Evolutionary conservation across 2,113 vertebrate species (phyloP).

Genomic region (Forbesichthys papilliferus): DNA sequence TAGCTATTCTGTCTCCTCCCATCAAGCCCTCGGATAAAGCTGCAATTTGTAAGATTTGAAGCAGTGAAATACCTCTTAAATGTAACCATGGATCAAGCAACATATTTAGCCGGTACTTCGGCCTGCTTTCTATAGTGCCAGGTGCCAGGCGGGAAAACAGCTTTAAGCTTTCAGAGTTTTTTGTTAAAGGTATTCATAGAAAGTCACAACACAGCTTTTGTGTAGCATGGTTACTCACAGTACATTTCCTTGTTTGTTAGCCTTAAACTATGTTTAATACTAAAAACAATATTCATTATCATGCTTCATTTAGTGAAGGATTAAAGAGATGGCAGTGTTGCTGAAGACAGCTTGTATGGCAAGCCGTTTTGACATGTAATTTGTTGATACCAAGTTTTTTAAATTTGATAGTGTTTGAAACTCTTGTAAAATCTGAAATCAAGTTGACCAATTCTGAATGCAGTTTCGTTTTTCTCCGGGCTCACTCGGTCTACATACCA

Average conservation of each 20-base stretch:
- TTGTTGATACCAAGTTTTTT: too few species aligned
- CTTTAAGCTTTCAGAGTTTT: slow-evolving; percentile 50
- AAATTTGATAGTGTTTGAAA: too few species aligned
- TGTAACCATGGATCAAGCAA: slow-evolving; percentile 44
- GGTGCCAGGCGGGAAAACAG: slow-evolving; percentile 36
- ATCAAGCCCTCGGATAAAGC: slow-evolving; percentile 69
- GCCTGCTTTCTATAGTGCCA: slow-evolving; percentile 32
- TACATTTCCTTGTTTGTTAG: slow-evolving; percentile 49
- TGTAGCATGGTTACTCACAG: slow-evolving; percentile 57
- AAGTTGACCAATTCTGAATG: too few species aligned
- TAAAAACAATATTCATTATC: slow-evolving; percentile 49
- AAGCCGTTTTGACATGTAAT: too few species aligned
- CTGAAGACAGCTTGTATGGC: slow-evolving; percentile 33
- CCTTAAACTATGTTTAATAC: slow-evolving; percentile 62
- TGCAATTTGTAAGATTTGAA: slow-evolving; percentile 72
- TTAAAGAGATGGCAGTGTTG: slow-evolving; percentile 48
- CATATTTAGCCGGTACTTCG: slow-evolving; percentile 38
- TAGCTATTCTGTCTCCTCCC: slow-evolving; percentile 40
- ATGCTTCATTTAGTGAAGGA: slow-evolving; percentile 46
- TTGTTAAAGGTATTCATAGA: slow-evolving; percentile 25
- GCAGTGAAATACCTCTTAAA: slow-evolving; percentile 62
- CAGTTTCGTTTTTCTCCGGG: too few species aligned
- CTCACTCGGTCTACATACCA: too few species aligned
- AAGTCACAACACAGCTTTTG: slow-evolving; percentile 42
- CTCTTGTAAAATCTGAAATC: too few species aligned